These are phyloP conservation scores for Agrochola lota DNA, from an alignment of 2,888 invertebrate species.

Conservation along the genomic window DNA sequence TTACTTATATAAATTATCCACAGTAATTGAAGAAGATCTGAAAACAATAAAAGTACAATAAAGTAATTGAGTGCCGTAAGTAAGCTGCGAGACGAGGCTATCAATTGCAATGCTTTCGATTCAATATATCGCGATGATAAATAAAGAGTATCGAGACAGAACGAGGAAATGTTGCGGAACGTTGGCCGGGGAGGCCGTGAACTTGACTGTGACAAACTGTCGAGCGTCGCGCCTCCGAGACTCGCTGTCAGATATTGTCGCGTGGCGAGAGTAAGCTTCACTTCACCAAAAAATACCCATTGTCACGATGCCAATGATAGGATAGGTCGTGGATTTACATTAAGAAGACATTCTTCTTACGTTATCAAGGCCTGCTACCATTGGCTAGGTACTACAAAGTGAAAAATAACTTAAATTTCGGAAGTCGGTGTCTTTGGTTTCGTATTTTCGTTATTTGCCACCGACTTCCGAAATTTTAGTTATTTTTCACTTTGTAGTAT, in stretches of 20 bases:
- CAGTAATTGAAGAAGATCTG: slow-evolving; percentile 46
- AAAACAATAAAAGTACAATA: slow-evolving; percentile 58
- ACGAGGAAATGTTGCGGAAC: slow-evolving; percentile 77
- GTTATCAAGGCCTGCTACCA: too few relatives aligned
- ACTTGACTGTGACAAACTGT: slow-evolving; percentile 85
- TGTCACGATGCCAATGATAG: slow-evolving; percentile 12
- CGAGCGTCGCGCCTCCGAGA: slow-evolving; percentile 71
- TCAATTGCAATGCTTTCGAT: slow-evolving; percentile 63
- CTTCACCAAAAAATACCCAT: neutral
- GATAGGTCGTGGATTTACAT: slow-evolving; percentile 1
- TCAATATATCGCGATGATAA: slow-evolving; percentile 69
- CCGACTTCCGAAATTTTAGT: too few relatives aligned
- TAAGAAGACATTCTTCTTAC: too few relatives aligned
- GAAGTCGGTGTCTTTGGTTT: too few relatives aligned
- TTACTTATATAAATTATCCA: slow-evolving; percentile 23
- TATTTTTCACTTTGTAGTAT: too few relatives aligned
- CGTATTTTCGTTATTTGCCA: too few relatives aligned
- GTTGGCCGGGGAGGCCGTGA: slow-evolving; percentile 79
- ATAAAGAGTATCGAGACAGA: slow-evolving; percentile 73
- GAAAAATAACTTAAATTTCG: too few relatives aligned
- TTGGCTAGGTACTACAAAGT: too few relatives aligned
- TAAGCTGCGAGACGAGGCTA: slow-evolving; percentile 53
- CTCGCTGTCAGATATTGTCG: slow-evolving; percentile 58
- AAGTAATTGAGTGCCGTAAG: slow-evolving; percentile 59
- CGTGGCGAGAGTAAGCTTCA: slow-evolving; percentile 23